These are phyloP conservation scores for Megalonaias nervosa DNA, from an alignment of 1,140 invertebrate genomes.

Conservation along the genomic window DNA sequence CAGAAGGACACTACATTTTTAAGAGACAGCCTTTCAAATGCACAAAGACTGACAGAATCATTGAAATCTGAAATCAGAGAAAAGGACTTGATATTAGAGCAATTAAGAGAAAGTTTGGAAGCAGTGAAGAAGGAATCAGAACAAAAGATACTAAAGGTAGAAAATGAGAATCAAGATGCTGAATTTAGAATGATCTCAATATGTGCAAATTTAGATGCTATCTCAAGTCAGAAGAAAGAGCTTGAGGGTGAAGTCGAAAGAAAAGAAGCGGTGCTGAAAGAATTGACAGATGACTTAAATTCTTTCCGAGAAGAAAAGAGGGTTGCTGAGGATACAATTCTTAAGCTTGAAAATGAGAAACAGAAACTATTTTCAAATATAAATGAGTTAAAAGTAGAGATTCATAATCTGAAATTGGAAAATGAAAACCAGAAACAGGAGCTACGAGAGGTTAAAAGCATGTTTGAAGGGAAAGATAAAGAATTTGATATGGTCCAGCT, in stretches of 20 bases:
- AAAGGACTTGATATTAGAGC: slow-evolving; percentile 14
- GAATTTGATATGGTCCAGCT: too few relatives aligned
- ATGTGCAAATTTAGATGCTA: slow-evolving; percentile 7
- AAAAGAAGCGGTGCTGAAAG: slow-evolving; percentile 5
- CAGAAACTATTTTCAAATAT: too few relatives aligned
- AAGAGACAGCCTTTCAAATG: slow-evolving; percentile 30
- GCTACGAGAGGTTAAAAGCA: too few relatives aligned
- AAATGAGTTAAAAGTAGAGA: too few relatives aligned
- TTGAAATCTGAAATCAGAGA: slow-evolving; percentile 31
- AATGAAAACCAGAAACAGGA: too few relatives aligned
- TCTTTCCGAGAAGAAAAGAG: background rate
- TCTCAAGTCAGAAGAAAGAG: slow-evolving; percentile 11
- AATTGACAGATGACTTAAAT: background rate
- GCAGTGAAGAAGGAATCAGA: slow-evolving; percentile 29
- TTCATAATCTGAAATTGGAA: too few relatives aligned
- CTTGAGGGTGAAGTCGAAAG: slow-evolving; percentile 6
- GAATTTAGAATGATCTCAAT: background rate
- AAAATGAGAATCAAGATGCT: slow-evolving; percentile 1
- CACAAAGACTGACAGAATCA: slow-evolving; percentile 28
- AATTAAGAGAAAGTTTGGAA: slow-evolving; percentile 19
- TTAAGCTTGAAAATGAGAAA: slow-evolving; percentile 2
- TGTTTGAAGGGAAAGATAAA: too few relatives aligned
- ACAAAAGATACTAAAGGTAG: slow-evolving; percentile 5
- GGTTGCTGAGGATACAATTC: background rate
- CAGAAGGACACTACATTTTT: slow-evolving; percentile 29